Percentiles rank a stretch among this genome's conserved stretches.
Conservation (phyloP, 2,113 vertebrate genomes). For the Hyaena hyaena region DNA sequence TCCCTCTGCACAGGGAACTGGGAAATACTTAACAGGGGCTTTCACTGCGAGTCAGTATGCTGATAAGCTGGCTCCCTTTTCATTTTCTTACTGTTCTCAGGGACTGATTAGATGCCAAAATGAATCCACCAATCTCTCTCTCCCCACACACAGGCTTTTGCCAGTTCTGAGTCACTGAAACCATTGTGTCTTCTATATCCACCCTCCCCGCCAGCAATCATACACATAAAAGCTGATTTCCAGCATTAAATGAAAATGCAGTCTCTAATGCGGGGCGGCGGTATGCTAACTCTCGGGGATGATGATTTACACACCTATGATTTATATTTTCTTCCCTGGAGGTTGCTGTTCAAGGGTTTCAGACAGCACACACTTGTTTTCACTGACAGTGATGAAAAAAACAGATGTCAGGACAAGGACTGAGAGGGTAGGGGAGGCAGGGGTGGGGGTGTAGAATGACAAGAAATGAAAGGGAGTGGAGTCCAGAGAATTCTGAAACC, state of each 20-base stretch:
- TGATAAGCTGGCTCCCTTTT: slow-evolving; percentile 9
- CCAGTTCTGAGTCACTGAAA: slow-evolving; percentile 28
- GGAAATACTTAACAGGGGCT: background rate
- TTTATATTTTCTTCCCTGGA: background rate
- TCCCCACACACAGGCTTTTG: background rate
- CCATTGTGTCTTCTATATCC: background rate
- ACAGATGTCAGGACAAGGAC: background rate
- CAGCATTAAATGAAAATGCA: slow-evolving; percentile 28
- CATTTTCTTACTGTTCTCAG: background rate
- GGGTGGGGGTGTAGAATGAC: background rate
- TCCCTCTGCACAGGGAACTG: background rate
- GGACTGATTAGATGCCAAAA: background rate
- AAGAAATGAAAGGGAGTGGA: background rate
- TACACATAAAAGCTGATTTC: background rate
- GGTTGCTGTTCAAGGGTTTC: background rate
- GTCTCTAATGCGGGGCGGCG: background rate
- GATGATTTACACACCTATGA: background rate
- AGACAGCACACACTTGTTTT: slow-evolving; percentile 35
- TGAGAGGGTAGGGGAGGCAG: background rate
- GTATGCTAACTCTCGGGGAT: background rate
- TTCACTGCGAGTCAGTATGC: background rate
- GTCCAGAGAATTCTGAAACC: background rate
- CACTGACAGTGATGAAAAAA: slow-evolving; percentile 39
- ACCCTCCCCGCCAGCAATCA: background rate
- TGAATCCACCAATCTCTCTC: background rate